Evolutionary conservation across 2,888 invertebrate genomes (phyloP).

Genomic region (Cerastis leucographa): DNA sequence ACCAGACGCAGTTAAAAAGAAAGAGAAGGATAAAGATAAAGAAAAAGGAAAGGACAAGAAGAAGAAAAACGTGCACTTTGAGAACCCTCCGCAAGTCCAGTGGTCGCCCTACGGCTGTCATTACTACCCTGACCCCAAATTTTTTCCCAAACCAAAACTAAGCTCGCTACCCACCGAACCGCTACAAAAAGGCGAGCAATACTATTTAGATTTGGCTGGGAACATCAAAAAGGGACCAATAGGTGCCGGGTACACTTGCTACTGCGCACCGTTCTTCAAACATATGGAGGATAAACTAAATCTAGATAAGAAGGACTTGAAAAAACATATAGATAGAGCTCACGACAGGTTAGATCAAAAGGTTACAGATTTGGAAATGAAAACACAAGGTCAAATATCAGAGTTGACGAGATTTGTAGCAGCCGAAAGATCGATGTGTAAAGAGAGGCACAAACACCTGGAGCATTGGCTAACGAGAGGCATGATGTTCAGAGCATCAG

Average conservation of each 20-base stretch:
- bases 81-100: conserved; percentile 87
- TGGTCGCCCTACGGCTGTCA: conserved; percentile 98
- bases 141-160: conserved; percentile 96
- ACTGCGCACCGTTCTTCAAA: conserved; percentile 97
- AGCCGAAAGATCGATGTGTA: conserved; percentile 91
- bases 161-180: conserved; percentile 97
- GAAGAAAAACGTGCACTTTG: conserved; percentile 91
- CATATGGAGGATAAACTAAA: conserved; percentile 96
- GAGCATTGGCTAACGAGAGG: conserved; percentile 93
- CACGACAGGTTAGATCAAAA: conserved; percentile 95
- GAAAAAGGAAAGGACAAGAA: conserved; percentile 85
- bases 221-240: conserved; percentile 98
- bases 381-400: conserved; percentile 93
- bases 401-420: conserved; percentile 92
- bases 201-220: conserved; percentile 98
- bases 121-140: conserved; percentile 96
- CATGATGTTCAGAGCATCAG: conserved; percentile 90
- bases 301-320: conserved; percentile 94
- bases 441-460: conserved; percentile 92
- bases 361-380: conserved; percentile 94
- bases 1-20: conserved; percentile 85
- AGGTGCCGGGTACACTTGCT: conserved; percentile 98
- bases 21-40: conserved; percentile 85
- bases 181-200: conserved; percentile 96
- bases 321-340: conserved; percentile 94